phyloP scores from a whole-genome alignment of 2,888 invertebrate species.

The Acutogordius australiensis region DNA sequence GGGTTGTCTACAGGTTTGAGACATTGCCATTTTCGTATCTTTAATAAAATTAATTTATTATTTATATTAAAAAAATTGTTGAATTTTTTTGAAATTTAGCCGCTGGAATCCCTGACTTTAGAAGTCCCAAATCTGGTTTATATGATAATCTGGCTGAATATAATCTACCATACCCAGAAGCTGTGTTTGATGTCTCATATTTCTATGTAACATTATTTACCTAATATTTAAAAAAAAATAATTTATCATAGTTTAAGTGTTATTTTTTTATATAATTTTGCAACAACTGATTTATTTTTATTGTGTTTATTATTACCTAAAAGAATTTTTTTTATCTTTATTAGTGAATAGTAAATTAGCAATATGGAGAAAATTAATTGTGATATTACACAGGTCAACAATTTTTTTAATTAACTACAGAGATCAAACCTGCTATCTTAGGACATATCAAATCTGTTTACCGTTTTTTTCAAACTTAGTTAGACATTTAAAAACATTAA shows the following conservation, averaged over 20 bases:
- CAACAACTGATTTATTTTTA: background rate
- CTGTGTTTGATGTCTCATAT: conserved; percentile 62
- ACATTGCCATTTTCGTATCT: background rate
- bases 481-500: too few species aligned
- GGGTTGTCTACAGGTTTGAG: conserved; percentile 62
- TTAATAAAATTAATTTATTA: background rate
- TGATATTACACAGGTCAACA: too few species aligned
- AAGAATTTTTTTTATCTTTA: too few species aligned
- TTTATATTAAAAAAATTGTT: background rate
- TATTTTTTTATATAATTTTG: too few species aligned
- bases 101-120: conserved; percentile 80
- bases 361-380: too few species aligned
- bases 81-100: conserved; percentile 30
- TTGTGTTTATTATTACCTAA: background rate
- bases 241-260: background rate
- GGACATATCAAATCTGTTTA: too few species aligned
- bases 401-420: too few species aligned
- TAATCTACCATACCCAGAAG: conserved; percentile 58
- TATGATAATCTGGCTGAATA: conserved; percentile 69
- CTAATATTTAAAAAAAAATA: background rate
- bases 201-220: conserved; percentile 28
- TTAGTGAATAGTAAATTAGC: too few species aligned
- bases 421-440: too few species aligned
- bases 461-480: too few species aligned
- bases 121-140: conserved; percentile 62